phyloP scores from a whole-genome alignment of 2,797 vertebrate genomes.

The Lagodon rhomboides region DNA sequence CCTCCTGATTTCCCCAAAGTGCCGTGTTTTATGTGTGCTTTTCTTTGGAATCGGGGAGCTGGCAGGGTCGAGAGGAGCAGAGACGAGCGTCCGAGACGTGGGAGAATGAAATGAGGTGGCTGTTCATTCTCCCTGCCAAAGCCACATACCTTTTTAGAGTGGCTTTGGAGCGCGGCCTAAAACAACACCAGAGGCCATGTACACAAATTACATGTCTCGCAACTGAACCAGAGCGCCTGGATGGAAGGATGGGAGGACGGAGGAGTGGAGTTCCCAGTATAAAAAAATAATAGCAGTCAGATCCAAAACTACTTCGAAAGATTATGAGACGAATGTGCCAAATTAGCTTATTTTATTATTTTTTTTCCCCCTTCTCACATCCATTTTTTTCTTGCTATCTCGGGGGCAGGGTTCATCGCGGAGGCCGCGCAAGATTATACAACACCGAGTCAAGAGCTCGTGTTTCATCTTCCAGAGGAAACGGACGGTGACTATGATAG shows the following conservation, averaged over 20 bases:
- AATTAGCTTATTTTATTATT: constrained; percentile 15
- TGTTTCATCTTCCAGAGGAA: constrained; percentile 68
- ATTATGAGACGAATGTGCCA: constrained; percentile 33
- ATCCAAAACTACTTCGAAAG: constrained; percentile 13
- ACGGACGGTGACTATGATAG: constrained; percentile 65
- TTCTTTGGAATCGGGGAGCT: constrained; percentile 67
- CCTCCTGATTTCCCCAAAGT: constrained; percentile 80
- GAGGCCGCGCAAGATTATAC: constrained; percentile 65
- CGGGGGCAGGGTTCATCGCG: constrained; percentile 59
- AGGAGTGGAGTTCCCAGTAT: constrained; percentile 55
- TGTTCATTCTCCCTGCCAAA: constrained; percentile 81
- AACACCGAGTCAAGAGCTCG: constrained; percentile 60
- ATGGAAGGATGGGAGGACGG: constrained; percentile 47
- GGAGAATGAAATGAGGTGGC: constrained; percentile 80
- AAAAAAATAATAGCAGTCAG: constrained; percentile 51
- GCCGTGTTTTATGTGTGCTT: constrained; percentile 77
- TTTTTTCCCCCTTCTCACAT: constrained; percentile 37
- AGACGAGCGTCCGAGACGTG: constrained; percentile 74
- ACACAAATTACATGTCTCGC: constrained; percentile 74
- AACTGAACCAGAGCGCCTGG: constrained; percentile 34
- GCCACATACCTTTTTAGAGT: constrained; percentile 83
- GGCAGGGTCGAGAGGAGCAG: constrained; percentile 72
- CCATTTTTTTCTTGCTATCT: constrained; percentile 51
- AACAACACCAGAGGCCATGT: constrained; percentile 79
- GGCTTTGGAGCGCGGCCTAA: constrained; percentile 80